These are phyloP conservation scores for Mobula hypostoma DNA, from an alignment of 2,113 vertebrate species.

Conservation along the genomic window DNA sequence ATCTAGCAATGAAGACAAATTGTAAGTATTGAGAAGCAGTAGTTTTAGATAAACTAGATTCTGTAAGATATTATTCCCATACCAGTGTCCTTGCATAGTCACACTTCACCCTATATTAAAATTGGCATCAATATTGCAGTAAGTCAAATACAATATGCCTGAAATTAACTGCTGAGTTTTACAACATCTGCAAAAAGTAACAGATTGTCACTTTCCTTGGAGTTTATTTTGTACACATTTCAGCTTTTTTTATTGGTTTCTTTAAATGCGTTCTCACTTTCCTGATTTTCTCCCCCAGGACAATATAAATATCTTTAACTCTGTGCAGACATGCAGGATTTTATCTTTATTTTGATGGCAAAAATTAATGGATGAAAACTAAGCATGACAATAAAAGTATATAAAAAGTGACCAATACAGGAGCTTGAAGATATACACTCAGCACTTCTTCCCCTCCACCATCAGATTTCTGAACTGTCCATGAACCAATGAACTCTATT, in stretches of 20 bases:
- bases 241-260: neutral
- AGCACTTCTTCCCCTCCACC: too few relatives aligned
- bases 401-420: neutral
- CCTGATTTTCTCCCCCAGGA: neutral
- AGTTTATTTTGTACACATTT: neutral
- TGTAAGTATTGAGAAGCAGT: neutral
- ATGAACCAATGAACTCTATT: too few relatives aligned
- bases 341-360: neutral
- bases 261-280: neutral
- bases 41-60: neutral
- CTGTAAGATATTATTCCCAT: constrained; percentile 18
- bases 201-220: too few relatives aligned
- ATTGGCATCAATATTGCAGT: neutral
- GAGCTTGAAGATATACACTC: too few relatives aligned
- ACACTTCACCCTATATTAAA: neutral
- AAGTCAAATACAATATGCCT: neutral
- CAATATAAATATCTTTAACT: neutral
- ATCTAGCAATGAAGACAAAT: neutral
- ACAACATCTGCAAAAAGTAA: neutral
- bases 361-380: neutral
- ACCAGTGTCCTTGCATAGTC: neutral
- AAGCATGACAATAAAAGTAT: neutral
- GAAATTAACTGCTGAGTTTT: neutral
- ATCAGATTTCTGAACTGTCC: too few relatives aligned
- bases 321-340: neutral